Percentiles rank a stretch among this genome's conserved stretches.
Evolutionary conservation across 2,888 invertebrate genomes (phyloP).

Genomic region (Onthophagus sagittarius): DNA sequence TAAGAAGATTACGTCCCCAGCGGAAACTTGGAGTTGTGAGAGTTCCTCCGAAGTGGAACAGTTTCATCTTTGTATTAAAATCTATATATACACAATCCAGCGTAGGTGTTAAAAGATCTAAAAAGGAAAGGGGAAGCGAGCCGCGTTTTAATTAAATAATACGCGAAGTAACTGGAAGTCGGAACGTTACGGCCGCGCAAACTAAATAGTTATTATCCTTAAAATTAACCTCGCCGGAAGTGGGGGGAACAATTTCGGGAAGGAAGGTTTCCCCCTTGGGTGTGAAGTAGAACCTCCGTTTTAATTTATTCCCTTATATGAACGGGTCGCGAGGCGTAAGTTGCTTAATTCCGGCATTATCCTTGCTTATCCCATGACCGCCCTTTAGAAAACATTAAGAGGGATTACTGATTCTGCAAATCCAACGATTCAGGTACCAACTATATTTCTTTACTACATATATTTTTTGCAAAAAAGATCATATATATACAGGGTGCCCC

Average conservation of each 20-base stretch:
- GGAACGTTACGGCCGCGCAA: slow-evolving; percentile 31
- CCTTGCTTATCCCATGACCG: slow-evolving; percentile 27
- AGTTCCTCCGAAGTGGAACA: neutral
- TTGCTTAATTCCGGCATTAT: slow-evolving; percentile 32
- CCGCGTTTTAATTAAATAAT: slow-evolving; percentile 29
- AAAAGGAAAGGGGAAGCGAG: neutral
- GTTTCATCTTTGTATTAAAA: neutral
- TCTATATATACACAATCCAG: neutral
- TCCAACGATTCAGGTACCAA: neutral
- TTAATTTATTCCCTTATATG: slow-evolving; percentile 36
- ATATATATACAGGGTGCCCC: too few species aligned
- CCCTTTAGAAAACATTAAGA: slow-evolving; percentile 23
- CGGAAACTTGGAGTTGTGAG: neutral
- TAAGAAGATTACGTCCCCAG: neutral
- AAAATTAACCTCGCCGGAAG: slow-evolving; percentile 27
- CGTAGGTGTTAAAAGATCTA: neutral
- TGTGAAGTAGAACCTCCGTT: slow-evolving; percentile 22
- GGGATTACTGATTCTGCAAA: neutral
- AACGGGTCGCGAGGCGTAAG: slow-evolving; percentile 30
- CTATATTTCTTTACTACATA: neutral
- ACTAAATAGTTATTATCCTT: slow-evolving; percentile 34
- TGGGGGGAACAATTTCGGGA: slow-evolving; percentile 29
- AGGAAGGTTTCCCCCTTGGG: slow-evolving; percentile 4
- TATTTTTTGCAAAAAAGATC: too few species aligned
- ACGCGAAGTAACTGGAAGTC: slow-evolving; percentile 27